A percentile compares a stretch with the other conserved stretches of the same genome.
phyloP scores from a whole-genome alignment of 2,113 vertebrate species.

The Chaetops frenatus region DNA sequence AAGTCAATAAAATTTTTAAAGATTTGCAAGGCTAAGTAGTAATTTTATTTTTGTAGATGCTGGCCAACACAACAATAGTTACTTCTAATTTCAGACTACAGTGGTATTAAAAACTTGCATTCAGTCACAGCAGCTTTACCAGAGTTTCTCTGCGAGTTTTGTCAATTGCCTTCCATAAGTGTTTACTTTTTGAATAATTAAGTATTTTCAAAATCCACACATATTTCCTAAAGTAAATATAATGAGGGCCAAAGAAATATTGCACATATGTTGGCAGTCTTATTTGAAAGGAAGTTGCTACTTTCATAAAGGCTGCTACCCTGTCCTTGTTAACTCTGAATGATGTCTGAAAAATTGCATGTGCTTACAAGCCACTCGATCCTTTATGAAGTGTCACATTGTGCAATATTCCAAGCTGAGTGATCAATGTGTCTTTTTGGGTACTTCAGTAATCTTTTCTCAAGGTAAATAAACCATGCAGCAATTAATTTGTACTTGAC shows the following conservation, averaged over 20 bases:
- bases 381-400: neutral
- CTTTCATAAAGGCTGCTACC: neutral
- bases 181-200: neutral
- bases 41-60: neutral
- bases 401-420: neutral
- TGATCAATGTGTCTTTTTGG: rapidly evolving
- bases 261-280: neutral
- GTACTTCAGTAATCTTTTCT: neutral
- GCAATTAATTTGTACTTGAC: neutral
- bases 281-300: neutral
- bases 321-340: neutral
- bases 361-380: rapidly evolving
- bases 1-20: neutral
- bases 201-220: neutral
- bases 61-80: neutral
- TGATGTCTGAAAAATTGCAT: neutral
- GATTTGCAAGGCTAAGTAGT: neutral
- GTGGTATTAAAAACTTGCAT: neutral
- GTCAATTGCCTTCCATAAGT: neutral
- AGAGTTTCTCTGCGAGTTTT: neutral
- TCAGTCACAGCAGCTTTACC: neutral
- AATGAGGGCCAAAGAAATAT: neutral
- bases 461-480: neutral
- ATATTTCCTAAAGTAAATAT: neutral
- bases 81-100: neutral